Conservation (phyloP, 2,888 invertebrate genomes). For the Maniola hyperantus region DNA sequence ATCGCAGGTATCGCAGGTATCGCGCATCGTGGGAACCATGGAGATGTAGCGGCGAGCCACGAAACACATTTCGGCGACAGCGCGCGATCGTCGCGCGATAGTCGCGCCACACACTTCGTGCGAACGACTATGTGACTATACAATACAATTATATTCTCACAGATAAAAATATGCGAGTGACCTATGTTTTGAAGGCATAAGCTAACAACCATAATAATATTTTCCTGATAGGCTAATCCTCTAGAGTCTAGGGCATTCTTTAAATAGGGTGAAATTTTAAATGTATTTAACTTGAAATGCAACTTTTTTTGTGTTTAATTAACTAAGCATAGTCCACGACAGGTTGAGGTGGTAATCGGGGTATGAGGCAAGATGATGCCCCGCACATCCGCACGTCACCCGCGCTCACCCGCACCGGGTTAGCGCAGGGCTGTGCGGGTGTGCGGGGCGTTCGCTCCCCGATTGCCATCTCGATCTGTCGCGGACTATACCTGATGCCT, state of each 20-base stretch:
- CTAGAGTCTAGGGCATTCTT: neutral
- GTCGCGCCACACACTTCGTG: constrained; percentile 24
- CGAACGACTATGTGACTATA: constrained; percentile 11
- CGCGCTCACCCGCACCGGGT: too few species aligned
- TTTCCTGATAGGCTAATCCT: neutral
- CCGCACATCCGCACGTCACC: too few species aligned
- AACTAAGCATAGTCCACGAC: too few species aligned
- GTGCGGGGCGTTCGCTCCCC: too few species aligned
- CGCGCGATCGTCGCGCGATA: constrained; percentile 35
- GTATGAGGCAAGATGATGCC: too few species aligned
- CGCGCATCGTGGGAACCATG: constrained; percentile 37
- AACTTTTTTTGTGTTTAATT: too few species aligned
- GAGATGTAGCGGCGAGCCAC: constrained; percentile 27
- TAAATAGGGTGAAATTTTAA: neutral
- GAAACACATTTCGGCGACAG: constrained; percentile 33
- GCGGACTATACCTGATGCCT: too few species aligned
- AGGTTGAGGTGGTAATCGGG: too few species aligned
- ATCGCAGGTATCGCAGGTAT: constrained; percentile 22
- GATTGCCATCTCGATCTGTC: too few species aligned
- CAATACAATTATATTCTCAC: constrained; percentile 1
- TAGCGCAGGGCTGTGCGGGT: too few species aligned
- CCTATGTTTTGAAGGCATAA: neutral
- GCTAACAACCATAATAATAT: neutral
- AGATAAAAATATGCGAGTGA: neutral
- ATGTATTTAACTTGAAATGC: too few species aligned